Evolutionary conservation across 2,888 invertebrate genomes (phyloP), one percentile per base, ranked within the genome.

Genomic region (Leucophora obtusa): DNA sequence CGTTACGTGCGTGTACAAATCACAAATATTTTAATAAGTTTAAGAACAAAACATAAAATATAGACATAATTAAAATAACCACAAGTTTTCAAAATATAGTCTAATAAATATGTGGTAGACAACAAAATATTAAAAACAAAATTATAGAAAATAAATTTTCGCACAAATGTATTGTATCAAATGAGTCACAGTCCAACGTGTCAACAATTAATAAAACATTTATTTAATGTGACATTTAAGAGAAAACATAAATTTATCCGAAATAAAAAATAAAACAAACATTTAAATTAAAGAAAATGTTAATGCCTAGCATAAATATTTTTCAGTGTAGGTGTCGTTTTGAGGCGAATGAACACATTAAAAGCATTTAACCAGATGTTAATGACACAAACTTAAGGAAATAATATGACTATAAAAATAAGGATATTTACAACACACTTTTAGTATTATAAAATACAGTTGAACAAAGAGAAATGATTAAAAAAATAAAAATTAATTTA

Each of bases 181-280:
- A 50, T 47, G 38, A 59, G 18, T 38, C 59, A 59, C 18, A n/a
- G 10, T 38, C n/a, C n/a, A 11, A 47, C 53, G 9, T 50, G 11
- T 15, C 18, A 43, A 11, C 24, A 47, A 50, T 50, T 54, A 33
- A 60, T 56, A 47, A 28, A 72, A 60, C n/a, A 18, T 59, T 59
- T 54, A 66, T 38, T 56, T 43, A 66, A 66, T 38, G 21, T 24
- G 38, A 33, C 54, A 54, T 15, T 50, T 51, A 14, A 28, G 18
- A 24, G 21, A 62, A 51, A 33, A 51, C 28, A 63, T 50, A 28
- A 43, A 38, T 38, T 38, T 47, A n/a, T n/a, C 43, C n/a, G 43
- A 14, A 47, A 47, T 7, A 47, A 5, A 47, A 47, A 47, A 47
- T n/a, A 10, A 15, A 63, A 63, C 33, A 47, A 11, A n/a, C n/a